Evolutionary conservation across 1,140 invertebrate genomes (phyloP), one percentile per base, ranked within the genome.

Genomic region (Platorchestia sp.): DNA sequence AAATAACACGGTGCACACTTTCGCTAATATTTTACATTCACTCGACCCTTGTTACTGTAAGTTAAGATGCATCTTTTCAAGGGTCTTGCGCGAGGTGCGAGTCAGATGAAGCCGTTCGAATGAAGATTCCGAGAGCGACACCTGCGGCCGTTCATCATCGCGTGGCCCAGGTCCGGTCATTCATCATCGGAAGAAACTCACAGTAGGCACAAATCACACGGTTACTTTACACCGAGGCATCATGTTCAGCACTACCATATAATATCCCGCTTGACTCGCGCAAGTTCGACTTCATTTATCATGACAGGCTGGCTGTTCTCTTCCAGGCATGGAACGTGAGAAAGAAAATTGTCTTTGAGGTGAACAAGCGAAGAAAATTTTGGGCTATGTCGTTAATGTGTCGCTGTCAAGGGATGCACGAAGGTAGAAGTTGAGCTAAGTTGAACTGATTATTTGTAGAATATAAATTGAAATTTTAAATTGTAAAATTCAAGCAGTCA

Each of bases 201-300:
- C 87, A 89, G 87, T 89, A 89, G 87, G 87, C 87, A 89, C 87
- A 89, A 89, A 89, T 89, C 87, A 89, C 87, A 89, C 41, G 87
- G 87, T 89, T 89, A 89, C 87, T 89, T 89, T 89, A 89, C 87
- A 89, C 87, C 87, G 87, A 41, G 43, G 87, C 87, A 89, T 89
- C 87, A 42, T 89, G 87, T 89, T 42, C 87, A 0, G 87, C 87
- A 89, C 87, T 89, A 89, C 87, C 87, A 89, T 89, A 89, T 89
- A 89, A 89, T 89, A 89, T 44, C 87, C 43, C 36, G 87, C 87
- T 75, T 75, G 59, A 75, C 59, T 75, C 59, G 10, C 7, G 59
- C 27, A 75, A 75, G 59, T 75, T 10, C 59, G 59, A 75, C 59
- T 75, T 75, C 59, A 75, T 75, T 75, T 75, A 75, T 75, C 59